Conservation (phyloP, 2,113 vertebrate genomes). For the Notechis scutatus region DNA sequence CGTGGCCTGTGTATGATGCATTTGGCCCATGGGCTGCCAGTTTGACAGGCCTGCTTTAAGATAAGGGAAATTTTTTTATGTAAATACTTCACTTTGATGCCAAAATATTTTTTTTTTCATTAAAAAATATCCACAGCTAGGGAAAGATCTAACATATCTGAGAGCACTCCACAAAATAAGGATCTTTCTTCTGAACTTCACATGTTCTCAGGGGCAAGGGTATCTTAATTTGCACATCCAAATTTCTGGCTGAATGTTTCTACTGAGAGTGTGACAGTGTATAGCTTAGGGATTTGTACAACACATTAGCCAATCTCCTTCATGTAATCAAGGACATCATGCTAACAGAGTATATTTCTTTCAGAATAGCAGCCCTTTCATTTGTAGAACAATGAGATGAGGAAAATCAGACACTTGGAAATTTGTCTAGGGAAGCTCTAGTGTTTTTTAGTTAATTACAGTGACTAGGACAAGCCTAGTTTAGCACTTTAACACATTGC, state of each 20-base stretch:
- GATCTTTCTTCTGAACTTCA: background rate
- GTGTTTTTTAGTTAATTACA: constrained; percentile 22
- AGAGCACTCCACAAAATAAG: background rate
- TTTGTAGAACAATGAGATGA: background rate
- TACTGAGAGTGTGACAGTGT: background rate
- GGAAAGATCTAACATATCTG: background rate
- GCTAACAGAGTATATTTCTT: background rate
- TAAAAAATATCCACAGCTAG: background rate
- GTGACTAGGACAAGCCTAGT: constrained; percentile 15
- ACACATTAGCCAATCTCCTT: background rate
- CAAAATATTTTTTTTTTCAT: background rate
- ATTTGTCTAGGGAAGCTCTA: background rate
- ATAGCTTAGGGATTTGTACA: background rate
- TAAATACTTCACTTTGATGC: background rate
- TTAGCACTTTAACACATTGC: constrained; percentile 23
- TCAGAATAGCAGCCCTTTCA: background rate
- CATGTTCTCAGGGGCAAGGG: background rate
- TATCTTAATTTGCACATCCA: background rate
- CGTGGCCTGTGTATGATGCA: too few relatives aligned
- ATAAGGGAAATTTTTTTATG: background rate
- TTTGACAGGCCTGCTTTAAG: background rate
- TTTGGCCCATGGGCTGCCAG: too few relatives aligned
- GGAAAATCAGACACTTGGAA: background rate
- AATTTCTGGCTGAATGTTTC: background rate
- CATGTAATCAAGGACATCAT: background rate